Percentiles rank a stretch among this genome's conserved stretches.
phyloP scores from a whole-genome alignment of 2,113 vertebrate species.

The Potamarius usumacintae region DNA sequence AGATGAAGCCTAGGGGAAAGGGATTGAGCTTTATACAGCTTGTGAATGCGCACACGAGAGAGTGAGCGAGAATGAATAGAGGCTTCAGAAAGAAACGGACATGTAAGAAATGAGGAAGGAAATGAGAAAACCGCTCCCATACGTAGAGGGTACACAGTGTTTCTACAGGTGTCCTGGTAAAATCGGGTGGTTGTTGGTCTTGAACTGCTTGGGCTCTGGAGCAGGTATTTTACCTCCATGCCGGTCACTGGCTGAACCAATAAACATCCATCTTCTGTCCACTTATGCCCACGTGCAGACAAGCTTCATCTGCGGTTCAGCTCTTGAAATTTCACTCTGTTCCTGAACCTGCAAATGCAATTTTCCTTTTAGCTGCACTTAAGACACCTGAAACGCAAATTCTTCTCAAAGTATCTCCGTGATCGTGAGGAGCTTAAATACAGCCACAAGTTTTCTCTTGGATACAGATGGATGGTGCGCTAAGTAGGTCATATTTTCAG shows the following conservation, averaged over 20 bases:
- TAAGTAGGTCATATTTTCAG: background rate
- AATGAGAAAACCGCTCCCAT: conserved; percentile 65
- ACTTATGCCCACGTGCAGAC: background rate
- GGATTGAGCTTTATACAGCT: conserved; percentile 22
- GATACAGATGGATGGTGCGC: background rate
- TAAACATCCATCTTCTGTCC: conserved; percentile 16
- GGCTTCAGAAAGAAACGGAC: conserved; percentile 43
- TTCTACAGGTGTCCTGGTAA: conserved; percentile 70
- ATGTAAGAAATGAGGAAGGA: conserved; percentile 55
- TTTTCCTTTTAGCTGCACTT: background rate
- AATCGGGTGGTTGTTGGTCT: conserved; percentile 39
- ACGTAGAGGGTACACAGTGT: conserved; percentile 64
- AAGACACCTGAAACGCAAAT: background rate
- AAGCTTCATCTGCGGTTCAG: background rate
- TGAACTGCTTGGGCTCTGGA: conserved; percentile 12
- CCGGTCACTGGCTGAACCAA: conserved; percentile 14
- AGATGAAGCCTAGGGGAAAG: background rate
- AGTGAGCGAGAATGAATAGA: conserved; percentile 41
- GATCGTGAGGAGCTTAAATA: background rate
- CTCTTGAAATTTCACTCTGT: background rate
- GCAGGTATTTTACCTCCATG: conserved; percentile 51
- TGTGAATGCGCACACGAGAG: background rate
- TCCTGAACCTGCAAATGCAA: background rate
- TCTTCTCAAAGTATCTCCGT: background rate
- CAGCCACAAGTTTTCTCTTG: background rate